These are phyloP conservation scores for Acanthoscelides obtectus DNA, from an alignment of 2,888 invertebrate genomes.

Conservation along the genomic window DNA sequence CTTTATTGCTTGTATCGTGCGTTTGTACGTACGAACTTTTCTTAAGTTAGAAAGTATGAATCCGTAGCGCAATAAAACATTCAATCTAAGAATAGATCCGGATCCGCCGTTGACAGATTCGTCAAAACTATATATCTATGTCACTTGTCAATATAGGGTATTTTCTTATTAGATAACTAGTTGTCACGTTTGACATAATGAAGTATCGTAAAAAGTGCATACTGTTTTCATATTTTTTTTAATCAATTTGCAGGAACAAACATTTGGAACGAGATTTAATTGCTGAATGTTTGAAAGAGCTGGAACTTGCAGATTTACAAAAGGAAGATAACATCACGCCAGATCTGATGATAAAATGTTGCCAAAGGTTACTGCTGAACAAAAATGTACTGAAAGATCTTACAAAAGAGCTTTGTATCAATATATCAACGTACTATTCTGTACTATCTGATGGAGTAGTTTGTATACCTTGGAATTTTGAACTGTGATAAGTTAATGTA, in stretches of 20 bases:
- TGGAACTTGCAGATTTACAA: conserved; percentile 67
- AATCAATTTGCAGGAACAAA: conserved; percentile 71
- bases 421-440: conserved; percentile 87
- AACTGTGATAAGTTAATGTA: conserved; percentile 41
- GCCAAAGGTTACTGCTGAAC: conserved; percentile 62
- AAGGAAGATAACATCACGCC: conserved; percentile 92
- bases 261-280: conserved; percentile 72
- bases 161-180: not conserved
- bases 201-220: too few species aligned
- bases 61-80: too few species aligned
- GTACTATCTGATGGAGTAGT: conserved; percentile 86
- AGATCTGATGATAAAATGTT: conserved; percentile 82
- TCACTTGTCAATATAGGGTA: too few species aligned
- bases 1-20: too few species aligned
- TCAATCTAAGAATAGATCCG: too few species aligned
- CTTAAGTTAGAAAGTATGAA: too few species aligned
- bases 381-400: conserved; percentile 47
- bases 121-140: too few species aligned
- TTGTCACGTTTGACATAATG: not conserved
- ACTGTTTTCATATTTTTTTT: conserved; percentile 19
- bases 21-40: too few species aligned
- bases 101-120: too few species aligned
- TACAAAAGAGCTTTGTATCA: conserved; percentile 66
- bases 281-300: conserved; percentile 59
- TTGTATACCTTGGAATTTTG: conserved; percentile 92